Conservation (phyloP, 2,888 invertebrate species). For the Pterostichus madidus region DNA sequence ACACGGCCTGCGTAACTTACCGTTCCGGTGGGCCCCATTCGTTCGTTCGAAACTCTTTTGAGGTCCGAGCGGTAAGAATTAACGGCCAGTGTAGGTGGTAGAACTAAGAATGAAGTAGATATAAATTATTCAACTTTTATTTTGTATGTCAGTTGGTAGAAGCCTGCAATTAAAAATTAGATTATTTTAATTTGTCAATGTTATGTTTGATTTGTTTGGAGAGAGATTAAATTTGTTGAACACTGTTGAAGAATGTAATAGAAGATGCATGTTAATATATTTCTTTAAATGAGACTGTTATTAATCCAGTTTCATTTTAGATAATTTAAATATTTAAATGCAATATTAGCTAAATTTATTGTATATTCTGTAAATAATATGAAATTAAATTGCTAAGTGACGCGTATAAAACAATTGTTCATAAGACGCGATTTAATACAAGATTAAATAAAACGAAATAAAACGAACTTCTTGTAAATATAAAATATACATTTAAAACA, state of each 20-base stretch:
- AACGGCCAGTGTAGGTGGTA: slow-evolving; percentile 38
- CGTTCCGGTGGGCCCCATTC: slow-evolving; percentile 44
- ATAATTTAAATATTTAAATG: no score
- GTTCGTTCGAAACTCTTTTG: slow-evolving; percentile 14
- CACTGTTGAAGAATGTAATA: neutral
- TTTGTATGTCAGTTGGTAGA: slow-evolving; percentile 15
- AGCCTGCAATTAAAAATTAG: slow-evolving; percentile 40
- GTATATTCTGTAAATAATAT: no score
- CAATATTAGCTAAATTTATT: no score
- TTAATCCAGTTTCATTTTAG: no score
- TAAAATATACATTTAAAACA: no score
- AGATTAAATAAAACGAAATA: no score
- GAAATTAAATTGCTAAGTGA: no score
- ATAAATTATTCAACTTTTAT: slow-evolving; percentile 33
- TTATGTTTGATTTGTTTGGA: neutral
- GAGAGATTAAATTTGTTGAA: neutral
- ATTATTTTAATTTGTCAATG: slow-evolving; percentile 45
- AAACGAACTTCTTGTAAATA: no score
- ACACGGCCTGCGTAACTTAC: slow-evolving; percentile 4
- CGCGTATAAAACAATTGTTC: no score
- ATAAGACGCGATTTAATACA: no score
- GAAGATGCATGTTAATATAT: no score
- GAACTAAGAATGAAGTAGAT: neutral
- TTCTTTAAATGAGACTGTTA: no score
- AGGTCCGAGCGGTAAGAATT: neutral